Evolutionary conservation across 2,113 vertebrate genomes (phyloP), one percentile per base, ranked within the genome.

Genomic region (Cacatua alba): DNA sequence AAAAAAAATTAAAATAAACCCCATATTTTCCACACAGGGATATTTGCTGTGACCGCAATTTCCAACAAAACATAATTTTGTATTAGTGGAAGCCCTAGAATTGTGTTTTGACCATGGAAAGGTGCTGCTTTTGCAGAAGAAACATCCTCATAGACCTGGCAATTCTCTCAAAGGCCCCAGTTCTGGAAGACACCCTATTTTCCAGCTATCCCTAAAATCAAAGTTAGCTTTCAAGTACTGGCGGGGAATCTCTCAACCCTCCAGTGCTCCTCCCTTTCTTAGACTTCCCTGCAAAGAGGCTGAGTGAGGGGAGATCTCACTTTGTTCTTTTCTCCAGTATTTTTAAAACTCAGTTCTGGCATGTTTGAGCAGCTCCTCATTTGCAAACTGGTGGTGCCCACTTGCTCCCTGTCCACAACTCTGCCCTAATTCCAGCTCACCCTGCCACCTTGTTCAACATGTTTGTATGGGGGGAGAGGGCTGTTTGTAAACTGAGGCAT

Each of bases 341-440:
- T 64, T 74, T 72, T 46, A 78, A 95, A 86, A 88, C 28, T 48
- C 51, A 64, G 51, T 19, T 86, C 48, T 1, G 2, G 14, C 53
- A 57, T 3, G 9, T 33, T 88, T 12, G 33, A 88, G 82, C 60
- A 49, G 26, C 5, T 11, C 10, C 21, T 39, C 69, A n/a, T 78
- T 92, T 96, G 71, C 74, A 57, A 89, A 92, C 48, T 17, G 15
- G 3, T 26, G 78, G 72, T 13, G 23, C 75, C 37, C 64, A 35
- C 37, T 84, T 92, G 74, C 82, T 96, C 75, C 74, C 86, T 86
- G 75, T 69, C 31, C 67, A 60, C 69, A 76, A 51, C 57, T 86
- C 71, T 31, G 62, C 79, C 31, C 19, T 96, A 94, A 96, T 76
- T 96, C 96, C 89, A 96, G 71, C 85, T 94, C 68, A 94, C 60